phyloP scores from a whole-genome alignment of 2,113 vertebrate genomes.

The Danio rerio region DNA sequence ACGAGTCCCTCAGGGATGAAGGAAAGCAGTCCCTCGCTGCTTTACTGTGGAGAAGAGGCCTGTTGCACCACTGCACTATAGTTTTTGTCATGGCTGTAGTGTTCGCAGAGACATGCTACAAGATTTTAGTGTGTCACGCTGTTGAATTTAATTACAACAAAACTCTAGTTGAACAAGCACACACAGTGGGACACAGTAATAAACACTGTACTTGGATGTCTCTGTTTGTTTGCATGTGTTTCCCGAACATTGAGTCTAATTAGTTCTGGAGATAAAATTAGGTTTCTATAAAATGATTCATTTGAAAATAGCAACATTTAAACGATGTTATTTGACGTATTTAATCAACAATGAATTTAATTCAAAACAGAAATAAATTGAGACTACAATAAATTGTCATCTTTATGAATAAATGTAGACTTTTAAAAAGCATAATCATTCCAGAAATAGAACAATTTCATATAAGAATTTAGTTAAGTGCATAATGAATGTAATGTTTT shows the following conservation, averaged over 20 bases:
- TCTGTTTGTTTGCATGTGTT: neutral
- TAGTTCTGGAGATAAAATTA: neutral
- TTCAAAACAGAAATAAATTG: neutral
- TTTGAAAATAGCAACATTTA: neutral
- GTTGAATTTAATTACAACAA: conserved; percentile 13
- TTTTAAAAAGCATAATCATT: no score
- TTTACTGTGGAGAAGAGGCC: conserved; percentile 28
- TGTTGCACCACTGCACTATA: neutral
- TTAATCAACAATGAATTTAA: neutral
- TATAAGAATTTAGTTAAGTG: no score
- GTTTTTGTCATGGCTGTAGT: neutral
- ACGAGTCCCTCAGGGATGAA: conserved; percentile 67
- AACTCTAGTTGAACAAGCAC: neutral
- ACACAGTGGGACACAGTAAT: neutral
- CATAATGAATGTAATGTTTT: neutral
- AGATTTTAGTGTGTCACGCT: neutral
- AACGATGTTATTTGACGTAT: neutral
- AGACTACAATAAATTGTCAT: no score
- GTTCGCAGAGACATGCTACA: neutral
- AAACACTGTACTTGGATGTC: neutral
- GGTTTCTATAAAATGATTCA: neutral
- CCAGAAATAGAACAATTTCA: no score
- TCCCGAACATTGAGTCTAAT: neutral
- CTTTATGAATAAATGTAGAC: no score
- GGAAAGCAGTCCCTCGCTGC: conserved; percentile 43